Evolutionary conservation across 1,140 invertebrate genomes (phyloP).

Genomic region (Drosophila busckii): DNA sequence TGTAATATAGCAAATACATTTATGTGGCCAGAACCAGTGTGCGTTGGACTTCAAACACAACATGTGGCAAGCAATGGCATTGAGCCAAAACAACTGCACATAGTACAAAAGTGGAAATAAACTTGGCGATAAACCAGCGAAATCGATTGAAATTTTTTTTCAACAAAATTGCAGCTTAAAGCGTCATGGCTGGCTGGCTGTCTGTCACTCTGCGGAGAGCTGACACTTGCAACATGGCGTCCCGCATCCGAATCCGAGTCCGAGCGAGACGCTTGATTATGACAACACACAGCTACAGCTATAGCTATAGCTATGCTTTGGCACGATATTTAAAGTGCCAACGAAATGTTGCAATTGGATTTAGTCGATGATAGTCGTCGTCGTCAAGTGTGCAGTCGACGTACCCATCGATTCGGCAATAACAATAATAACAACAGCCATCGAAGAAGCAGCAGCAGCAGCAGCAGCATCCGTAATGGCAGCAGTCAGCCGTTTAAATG

Average conservation of each 20-base stretch:
- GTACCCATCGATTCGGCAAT: slow-evolving; percentile 33
- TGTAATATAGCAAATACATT: not conserved
- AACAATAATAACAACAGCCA: slow-evolving; percentile 1
- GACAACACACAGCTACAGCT: slow-evolving; percentile 34
- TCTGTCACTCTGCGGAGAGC: slow-evolving; percentile 25
- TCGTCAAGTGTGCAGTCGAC: slow-evolving; percentile 63
- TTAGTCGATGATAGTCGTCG: slow-evolving; percentile 38
- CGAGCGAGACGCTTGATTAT: too few relatives aligned
- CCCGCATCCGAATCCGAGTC: slow-evolving; percentile 29
- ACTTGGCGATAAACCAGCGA: slow-evolving; percentile 76
- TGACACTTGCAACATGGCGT: slow-evolving; percentile 36
- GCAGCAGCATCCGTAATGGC: slow-evolving; percentile 25
- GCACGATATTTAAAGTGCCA: slow-evolving; percentile 17
- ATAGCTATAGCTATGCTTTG: too few relatives aligned
- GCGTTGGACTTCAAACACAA: slow-evolving; percentile 9
- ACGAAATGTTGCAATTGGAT: slow-evolving; percentile 42
- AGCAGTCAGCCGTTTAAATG: slow-evolving; percentile 56
- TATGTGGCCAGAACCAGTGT: slow-evolving; percentile 3
- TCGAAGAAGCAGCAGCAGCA: slow-evolving; percentile 4
- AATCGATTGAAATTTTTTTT: slow-evolving; percentile 77
- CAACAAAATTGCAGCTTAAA: slow-evolving; percentile 78
- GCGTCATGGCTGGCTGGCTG: slow-evolving; percentile 59
- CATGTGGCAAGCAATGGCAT: slow-evolving; percentile 16
- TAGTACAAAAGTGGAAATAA: slow-evolving; percentile 71
- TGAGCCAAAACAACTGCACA: slow-evolving; percentile 58